Percentiles rank a stretch among this genome's conserved stretches.
Evolutionary conservation across 2,113 vertebrate species (phyloP).

Genomic region (Cephalopterus ornatus): DNA sequence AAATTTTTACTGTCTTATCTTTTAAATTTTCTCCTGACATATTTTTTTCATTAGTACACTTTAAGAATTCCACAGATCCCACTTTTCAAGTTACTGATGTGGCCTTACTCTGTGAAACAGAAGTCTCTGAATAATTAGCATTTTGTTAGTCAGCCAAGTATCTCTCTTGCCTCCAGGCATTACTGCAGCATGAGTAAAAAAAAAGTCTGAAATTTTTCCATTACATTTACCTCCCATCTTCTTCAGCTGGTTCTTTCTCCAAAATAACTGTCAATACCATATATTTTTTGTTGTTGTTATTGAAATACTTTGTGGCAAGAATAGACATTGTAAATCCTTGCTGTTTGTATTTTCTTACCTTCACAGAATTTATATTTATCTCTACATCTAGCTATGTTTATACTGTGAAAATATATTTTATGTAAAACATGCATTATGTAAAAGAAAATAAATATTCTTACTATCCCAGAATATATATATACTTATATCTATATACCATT

Average conservation of each 20-base stretch:
- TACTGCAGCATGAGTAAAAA: constrained; percentile 2
- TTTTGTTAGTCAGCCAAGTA: constrained; percentile 38
- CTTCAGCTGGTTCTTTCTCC: background rate
- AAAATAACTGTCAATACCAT: background rate
- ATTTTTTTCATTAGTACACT: background rate
- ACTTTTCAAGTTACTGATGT: background rate
- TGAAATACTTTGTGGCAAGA: background rate
- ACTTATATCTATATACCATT: background rate
- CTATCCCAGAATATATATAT: background rate
- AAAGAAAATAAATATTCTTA: background rate
- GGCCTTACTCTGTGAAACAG: constrained; percentile 1
- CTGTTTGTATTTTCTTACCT: background rate
- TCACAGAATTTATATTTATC: background rate
- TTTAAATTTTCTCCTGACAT: background rate
- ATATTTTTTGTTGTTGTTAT: background rate
- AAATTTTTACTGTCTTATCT: background rate
- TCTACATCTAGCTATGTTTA: background rate
- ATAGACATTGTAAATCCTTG: background rate
- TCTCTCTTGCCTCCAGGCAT: constrained; percentile 11
- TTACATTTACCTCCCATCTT: background rate
- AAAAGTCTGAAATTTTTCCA: background rate
- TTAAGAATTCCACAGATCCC: background rate
- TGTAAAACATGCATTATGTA: background rate
- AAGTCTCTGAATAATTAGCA: constrained; percentile 19
- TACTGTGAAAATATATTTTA: background rate